Evolutionary conservation across 2,113 vertebrate genomes (phyloP), one percentile per base, ranked within the genome.

Genomic region (Pluvialis apricaria): DNA sequence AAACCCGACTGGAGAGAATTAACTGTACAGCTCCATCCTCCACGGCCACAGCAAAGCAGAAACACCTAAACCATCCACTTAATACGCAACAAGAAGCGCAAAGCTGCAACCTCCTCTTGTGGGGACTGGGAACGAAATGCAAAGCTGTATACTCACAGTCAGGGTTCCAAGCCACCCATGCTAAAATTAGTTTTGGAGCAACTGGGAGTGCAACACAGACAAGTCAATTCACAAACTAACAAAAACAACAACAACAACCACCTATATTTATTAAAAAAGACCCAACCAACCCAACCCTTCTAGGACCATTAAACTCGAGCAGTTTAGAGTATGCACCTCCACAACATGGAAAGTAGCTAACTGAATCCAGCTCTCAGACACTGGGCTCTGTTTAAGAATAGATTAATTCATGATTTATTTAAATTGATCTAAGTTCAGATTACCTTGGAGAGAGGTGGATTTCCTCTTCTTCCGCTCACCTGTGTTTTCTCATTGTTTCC

Each of bases 351-450:
- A 91, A 88, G 60, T 71, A 82, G 76, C 73, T 93, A 60, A 85
- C 14, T 34, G 66, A 88, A 93, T 75, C 57, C 85, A 66, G 29
- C 57, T 71, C 72, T 80, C 64, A 77, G 58, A 73, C 38, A 77
- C 34, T 9, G 24, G 79, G 18, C 29, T 95, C 80, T 91, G n/a
- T 76, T 93, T 92, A 90, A 93, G 92, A 87, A 90, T 79, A 62
- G 81, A 92, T 79, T 91, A 71, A 94, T 79, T 62, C 2, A 90
- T 94, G 7, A 52, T 76, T 94, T 97, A 76, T 93, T 94, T 85
- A 91, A 75, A 93, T 84, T 0, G 7, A 85, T 75, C 73, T 20
- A 68, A 85, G n/a, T 64, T 91, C 85, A 90, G 61, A 92, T 94
- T 88, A 60, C 78, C 34, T 42, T 57, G 64, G 57, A 68, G 82